A percentile compares a stretch with the other conserved stretches of the same genome.
These are phyloP conservation scores for Premnoplex brunnescens DNA, from an alignment of 2,797 vertebrate genomes.

Conservation along the genomic window DNA sequence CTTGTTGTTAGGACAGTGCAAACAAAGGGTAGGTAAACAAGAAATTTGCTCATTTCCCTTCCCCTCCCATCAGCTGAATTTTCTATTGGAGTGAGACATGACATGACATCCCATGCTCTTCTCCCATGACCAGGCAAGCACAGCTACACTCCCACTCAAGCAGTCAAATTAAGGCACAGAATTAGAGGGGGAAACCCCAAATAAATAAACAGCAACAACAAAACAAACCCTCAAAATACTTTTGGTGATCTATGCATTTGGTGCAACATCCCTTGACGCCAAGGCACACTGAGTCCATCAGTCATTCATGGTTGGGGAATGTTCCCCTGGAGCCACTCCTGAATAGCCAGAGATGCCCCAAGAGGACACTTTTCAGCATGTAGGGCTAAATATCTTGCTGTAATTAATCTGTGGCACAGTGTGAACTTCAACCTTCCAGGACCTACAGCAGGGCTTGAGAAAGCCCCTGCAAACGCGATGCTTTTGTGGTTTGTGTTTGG, in stretches of 20 bases:
- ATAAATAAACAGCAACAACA: neutral
- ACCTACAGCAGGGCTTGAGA: neutral
- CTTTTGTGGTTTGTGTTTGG: neutral
- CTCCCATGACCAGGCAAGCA: neutral
- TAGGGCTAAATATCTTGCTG: neutral
- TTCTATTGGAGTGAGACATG: fast-evolving
- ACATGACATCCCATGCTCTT: fast-evolving
- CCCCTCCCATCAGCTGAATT: neutral
- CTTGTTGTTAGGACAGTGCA: neutral
- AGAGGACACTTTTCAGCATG: neutral
- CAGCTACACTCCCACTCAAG: neutral
- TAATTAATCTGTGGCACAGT: neutral
- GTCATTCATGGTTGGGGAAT: neutral
- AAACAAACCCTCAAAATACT: neutral
- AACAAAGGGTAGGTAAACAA: neutral
- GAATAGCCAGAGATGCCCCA: neutral
- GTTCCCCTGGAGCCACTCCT: neutral
- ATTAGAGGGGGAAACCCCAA: neutral
- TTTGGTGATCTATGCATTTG: no score
- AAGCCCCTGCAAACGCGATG: fast-evolving
- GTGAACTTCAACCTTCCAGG: neutral
- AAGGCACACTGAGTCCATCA: fast-evolving
- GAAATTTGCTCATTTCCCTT: neutral
- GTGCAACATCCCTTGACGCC: fast-evolving
- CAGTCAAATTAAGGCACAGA: neutral